These are phyloP conservation scores for Girardia tigrina DNA, from an alignment of 2,888 invertebrate genomes.

Conservation along the genomic window DNA sequence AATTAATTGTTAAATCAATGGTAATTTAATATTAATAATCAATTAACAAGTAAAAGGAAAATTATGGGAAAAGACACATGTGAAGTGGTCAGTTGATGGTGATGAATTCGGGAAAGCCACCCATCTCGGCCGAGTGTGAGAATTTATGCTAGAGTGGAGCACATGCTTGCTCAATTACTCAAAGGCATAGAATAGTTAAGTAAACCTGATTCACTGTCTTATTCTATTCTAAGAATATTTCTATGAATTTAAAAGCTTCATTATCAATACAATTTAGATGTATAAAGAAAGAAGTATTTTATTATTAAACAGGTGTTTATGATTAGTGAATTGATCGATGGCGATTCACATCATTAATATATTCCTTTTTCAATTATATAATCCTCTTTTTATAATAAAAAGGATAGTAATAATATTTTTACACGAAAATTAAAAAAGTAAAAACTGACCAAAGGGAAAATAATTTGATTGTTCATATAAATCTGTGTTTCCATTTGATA, in stretches of 20 bases:
- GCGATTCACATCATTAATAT: constrained; percentile 5
- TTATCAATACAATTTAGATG: constrained; percentile 15
- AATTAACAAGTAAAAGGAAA: not conserved
- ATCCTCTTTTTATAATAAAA: no score
- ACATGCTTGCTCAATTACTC: constrained; percentile 18
- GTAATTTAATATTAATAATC: not conserved
- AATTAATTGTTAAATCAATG: constrained; percentile 7
- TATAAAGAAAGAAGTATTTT: constrained; percentile 17
- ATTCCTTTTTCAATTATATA: not conserved
- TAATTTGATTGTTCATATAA: constrained; percentile 20
- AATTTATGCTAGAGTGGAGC: not conserved
- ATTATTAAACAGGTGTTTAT: constrained; percentile 9
- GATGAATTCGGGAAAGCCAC: not conserved
- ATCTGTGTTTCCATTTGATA: constrained; percentile 15
- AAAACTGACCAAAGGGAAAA: constrained; percentile 21
- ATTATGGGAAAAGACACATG: constrained; percentile 5
- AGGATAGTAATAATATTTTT: no score
- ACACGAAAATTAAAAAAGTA: not conserved
- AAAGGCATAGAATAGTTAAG: constrained; percentile 15
- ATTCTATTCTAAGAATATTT: not conserved
- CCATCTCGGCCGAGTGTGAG: not conserved
- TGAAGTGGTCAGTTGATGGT: not conserved
- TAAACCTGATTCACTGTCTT: constrained; percentile 16
- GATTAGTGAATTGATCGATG: not conserved
- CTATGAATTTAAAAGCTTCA: constrained; percentile 7